phyloP scores from a whole-genome alignment of 2,888 invertebrate genomes.

The Drosophila differens region DNA sequence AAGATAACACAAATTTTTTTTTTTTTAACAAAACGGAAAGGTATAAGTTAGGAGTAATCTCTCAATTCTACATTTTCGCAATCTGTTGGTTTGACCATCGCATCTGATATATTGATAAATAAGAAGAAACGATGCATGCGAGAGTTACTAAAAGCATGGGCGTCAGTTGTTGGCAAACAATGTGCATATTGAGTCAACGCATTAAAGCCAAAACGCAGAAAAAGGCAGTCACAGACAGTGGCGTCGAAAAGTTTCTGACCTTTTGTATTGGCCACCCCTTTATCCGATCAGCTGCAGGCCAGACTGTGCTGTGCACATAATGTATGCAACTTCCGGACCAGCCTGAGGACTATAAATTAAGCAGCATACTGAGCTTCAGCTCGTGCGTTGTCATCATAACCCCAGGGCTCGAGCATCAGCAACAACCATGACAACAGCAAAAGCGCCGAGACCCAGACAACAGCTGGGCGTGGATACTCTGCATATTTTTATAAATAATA shows the following conservation, averaged over 20 bases:
- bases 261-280: conserved; percentile 53
- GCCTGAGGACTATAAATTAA: conserved; percentile 72
- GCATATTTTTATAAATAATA: conserved; percentile 72
- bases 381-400: conserved; percentile 58
- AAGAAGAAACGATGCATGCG: not conserved
- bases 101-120: not conserved
- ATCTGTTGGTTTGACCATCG: conserved; percentile 21
- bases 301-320: conserved; percentile 50
- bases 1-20: not conserved
- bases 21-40: not conserved
- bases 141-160: conserved; percentile 31
- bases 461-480: conserved; percentile 44
- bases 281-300: conserved; percentile 43
- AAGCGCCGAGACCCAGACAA: conserved; percentile 10
- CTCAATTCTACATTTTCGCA: not conserved
- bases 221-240: conserved; percentile 55
- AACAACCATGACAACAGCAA: conserved; percentile 8
- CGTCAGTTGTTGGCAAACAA: conserved; percentile 59
- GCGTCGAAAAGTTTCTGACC: conserved; percentile 69
- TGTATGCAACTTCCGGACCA: conserved; percentile 74
- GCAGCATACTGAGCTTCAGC: conserved; percentile 42
- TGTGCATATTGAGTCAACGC: conserved; percentile 70
- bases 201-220: conserved; percentile 65
- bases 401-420: conserved; percentile 39
- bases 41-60: not conserved